These are phyloP conservation scores for Pristionchus arcanus DNA, from an alignment of 2,888 invertebrate species.

Conservation along the genomic window DNA sequence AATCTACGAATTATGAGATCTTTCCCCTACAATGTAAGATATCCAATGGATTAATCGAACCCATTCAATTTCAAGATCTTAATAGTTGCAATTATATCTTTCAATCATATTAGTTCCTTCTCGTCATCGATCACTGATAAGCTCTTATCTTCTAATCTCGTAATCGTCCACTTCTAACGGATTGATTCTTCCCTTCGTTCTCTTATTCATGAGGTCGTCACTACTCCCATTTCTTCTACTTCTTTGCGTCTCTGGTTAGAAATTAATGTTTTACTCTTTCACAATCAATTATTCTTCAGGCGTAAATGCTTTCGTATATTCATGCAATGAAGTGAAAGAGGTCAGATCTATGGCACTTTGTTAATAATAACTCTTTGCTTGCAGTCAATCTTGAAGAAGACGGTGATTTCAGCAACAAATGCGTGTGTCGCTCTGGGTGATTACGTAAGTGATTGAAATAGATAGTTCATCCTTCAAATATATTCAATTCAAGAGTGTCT, in stretches of 20 bases:
- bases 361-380: neutral
- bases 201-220: neutral
- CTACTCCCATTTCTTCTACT: neutral
- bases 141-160: neutral
- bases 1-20: too few relatives aligned
- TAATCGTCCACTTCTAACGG: neutral
- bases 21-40: too few relatives aligned
- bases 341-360: neutral
- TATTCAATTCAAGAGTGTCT: neutral
- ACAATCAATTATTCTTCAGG: neutral
- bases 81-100: neutral
- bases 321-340: constrained; percentile 11
- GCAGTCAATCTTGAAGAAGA: neutral
- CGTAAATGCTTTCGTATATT: neutral
- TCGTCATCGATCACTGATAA: constrained; percentile 30
- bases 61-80: neutral
- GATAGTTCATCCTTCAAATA: neutral
- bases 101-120: neutral
- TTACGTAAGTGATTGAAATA: neutral
- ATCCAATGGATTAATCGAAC: too few relatives aligned
- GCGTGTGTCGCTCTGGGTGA: constrained; percentile 19
- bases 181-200: neutral
- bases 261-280: neutral
- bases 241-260: neutral
- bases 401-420: neutral